Evolutionary conservation across 1,140 invertebrate species (phyloP).

Genomic region (Cataglyphis hispanica): DNA sequence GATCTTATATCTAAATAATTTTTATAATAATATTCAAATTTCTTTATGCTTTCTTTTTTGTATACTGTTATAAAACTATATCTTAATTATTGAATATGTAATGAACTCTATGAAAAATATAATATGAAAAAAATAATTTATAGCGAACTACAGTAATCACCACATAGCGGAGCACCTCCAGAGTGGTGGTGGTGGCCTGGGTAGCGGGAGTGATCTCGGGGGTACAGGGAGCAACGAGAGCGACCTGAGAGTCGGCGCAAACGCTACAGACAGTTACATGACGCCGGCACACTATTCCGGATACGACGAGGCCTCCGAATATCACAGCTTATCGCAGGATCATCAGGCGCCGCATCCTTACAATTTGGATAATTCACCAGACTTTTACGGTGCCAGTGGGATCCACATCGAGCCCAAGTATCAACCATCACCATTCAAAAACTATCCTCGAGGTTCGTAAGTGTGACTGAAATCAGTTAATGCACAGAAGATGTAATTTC

Average conservation of each 20-base stretch:
- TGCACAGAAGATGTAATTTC: neutral
- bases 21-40: neutral
- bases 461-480: neutral
- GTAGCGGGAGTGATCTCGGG: constrained; percentile 74
- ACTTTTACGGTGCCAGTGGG: constrained; percentile 90
- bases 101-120: neutral
- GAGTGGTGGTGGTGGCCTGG: constrained; percentile 79
- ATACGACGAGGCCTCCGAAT: constrained; percentile 90
- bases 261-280: constrained; percentile 83
- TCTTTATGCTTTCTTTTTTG: neutral
- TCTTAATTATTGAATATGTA: neutral
- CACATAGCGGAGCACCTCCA: constrained; percentile 84
- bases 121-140: constrained; percentile 33
- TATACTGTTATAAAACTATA: neutral
- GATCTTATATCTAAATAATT: neutral
- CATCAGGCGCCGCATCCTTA: constrained; percentile 87
- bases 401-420: constrained; percentile 90
- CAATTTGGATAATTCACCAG: constrained; percentile 90
- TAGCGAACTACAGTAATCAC: constrained; percentile 87
- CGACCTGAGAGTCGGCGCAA: constrained; percentile 80
- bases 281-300: constrained; percentile 86
- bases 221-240: constrained; percentile 80
- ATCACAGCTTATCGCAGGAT: constrained; percentile 89
- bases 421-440: constrained; percentile 89
- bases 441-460: constrained; percentile 88